Conservation (phyloP, 2,888 invertebrate genomes). For the Lutraria lutraria region DNA sequence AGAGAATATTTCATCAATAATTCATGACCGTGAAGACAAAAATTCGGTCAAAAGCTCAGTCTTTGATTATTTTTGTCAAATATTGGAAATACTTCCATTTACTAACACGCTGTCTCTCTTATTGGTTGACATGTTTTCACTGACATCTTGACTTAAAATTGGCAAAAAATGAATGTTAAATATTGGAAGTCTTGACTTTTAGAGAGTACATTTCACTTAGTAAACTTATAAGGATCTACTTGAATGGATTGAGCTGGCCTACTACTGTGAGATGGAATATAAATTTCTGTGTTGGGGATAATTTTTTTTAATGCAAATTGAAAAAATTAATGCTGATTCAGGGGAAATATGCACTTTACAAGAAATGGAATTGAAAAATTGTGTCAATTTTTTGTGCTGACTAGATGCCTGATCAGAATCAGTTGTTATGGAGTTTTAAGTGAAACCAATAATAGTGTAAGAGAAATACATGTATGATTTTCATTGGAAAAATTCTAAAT, state of each 20-base stretch:
- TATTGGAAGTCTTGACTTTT: neutral
- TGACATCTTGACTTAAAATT: conserved; percentile 10
- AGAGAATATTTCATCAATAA: neutral
- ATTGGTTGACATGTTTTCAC: conserved; percentile 11
- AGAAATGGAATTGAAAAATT: too few species aligned
- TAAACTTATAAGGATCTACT: neutral
- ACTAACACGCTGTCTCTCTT: neutral
- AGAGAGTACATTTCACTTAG: neutral
- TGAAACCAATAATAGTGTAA: neutral
- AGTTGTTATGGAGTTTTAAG: too few species aligned
- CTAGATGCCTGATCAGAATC: too few species aligned
- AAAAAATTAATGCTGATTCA: conserved; percentile 10
- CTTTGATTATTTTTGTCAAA: conserved; percentile 21
- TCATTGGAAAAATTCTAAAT: neutral
- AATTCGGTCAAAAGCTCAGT: neutral
- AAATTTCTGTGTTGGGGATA: neutral
- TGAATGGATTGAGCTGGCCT: neutral
- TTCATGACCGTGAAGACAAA: neutral
- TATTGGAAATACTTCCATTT: neutral
- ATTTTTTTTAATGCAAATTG: neutral
- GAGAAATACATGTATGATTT: neutral
- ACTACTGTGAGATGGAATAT: neutral
- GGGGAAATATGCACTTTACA: neutral
- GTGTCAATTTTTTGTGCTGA: too few species aligned
- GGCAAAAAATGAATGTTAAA: neutral